Conservation (phyloP, 2,113 vertebrate species). For the Lepus americanus region DNA sequence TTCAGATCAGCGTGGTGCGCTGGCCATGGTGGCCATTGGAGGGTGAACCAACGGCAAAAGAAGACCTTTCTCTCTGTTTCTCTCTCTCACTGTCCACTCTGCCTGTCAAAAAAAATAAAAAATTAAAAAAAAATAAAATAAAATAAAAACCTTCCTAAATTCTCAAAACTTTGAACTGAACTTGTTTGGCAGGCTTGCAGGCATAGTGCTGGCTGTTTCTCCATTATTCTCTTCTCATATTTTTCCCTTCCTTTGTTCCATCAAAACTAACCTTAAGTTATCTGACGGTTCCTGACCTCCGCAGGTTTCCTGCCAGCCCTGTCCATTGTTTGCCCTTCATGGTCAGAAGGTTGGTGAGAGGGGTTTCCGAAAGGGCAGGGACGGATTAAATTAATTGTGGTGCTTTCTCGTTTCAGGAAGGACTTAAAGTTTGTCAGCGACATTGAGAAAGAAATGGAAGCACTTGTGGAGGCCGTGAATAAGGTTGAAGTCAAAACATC, state of each 20-base stretch:
- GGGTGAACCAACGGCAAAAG: no score
- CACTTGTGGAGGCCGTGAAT: slow-evolving; percentile 94
- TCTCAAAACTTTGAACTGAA: slow-evolving; percentile 40
- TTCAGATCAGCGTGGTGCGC: no score
- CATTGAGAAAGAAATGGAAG: slow-evolving; percentile 96
- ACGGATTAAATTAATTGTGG: slow-evolving; percentile 53
- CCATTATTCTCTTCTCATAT: not conserved
- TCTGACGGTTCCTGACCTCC: not conserved
- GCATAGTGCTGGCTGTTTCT: not conserved
- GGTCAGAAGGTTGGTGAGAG: not conserved
- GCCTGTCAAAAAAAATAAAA: no score
- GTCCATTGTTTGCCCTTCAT: not conserved
- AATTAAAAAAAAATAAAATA: no score
- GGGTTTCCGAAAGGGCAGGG: slow-evolving; percentile 2
- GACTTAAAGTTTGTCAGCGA: slow-evolving; percentile 97
- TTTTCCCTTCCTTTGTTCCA: not conserved
- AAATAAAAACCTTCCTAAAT: not conserved
- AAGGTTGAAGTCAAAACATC: slow-evolving; percentile 91
- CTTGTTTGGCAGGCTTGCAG: not conserved
- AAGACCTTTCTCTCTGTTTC: no score
- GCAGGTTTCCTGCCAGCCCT: slow-evolving; percentile 5
- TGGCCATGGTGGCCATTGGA: no score
- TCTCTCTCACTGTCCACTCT: no score
- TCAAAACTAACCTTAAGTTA: not conserved
- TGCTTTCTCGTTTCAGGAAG: slow-evolving; percentile 91